Base-by-base conservation (phyloP, 2,888 invertebrate species). In the Deilephila porcellus region DNA sequence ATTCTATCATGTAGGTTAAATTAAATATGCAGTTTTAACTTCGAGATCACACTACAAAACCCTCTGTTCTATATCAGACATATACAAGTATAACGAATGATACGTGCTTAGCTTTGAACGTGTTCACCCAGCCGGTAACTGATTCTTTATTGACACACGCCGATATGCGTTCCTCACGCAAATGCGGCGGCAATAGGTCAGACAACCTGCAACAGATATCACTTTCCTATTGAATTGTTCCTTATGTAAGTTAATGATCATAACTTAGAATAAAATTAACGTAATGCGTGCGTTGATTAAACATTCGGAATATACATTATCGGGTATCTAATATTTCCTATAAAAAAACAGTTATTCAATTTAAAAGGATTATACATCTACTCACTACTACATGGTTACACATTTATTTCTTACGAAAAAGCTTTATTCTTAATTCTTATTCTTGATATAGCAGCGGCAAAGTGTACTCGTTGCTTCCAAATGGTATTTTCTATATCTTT, bases 101-200 rank as follows among this genome's bases (percentile, higher is more conserved):
- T 74, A 86, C 88, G 87, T 87, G 96, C 97, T 95, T 96, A 4
- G 97, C 92, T 88, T 96, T 96, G 79, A 96, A 96, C 0, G 96
- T 96, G 90, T 98, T 98, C 17, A 98, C 96, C 98, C 98, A 98
- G 77, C 97, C 97, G 0, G 97, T 97, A 1, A 97, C 96, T 0
- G 95, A 92, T 45, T 95, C 88, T 78, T 94, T 90, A 80, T 93
- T 87, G 52, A 92, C 88, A 72, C 96, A 95, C 72, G 96, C 95
- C 0, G 95, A 95, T 37, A 97, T 95, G 74, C 96, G 95, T 73
- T 97, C 97, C 77, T 97, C 96, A 74, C 96, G 95, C 76, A 98
- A 91, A 88, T 97, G 97, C 0, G 90, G 83, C 0, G 98, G 98
- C 25, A 98, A 90, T 71, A 98, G 91, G 72, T 97, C 96, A 56